phyloP scores from a whole-genome alignment of 2,113 vertebrate genomes.

The Hemicordylus capensis region DNA sequence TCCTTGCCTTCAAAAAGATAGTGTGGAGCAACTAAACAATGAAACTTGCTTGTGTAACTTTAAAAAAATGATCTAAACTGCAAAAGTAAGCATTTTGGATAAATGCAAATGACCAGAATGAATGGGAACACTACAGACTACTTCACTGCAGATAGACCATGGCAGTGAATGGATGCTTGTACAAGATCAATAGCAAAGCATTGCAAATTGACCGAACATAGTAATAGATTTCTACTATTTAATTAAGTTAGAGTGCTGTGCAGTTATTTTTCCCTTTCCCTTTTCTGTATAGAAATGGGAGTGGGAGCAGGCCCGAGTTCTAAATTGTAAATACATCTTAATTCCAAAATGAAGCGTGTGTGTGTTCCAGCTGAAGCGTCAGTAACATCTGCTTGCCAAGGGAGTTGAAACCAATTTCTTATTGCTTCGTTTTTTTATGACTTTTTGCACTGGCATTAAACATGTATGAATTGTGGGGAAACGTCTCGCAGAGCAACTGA shows the following conservation, averaged over 20 bases:
- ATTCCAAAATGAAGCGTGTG: slow-evolving; percentile 11
- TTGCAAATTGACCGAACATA: background rate
- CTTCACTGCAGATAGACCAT: background rate
- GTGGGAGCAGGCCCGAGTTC: background rate
- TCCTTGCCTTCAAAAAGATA: background rate
- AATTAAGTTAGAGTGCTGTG: slow-evolving; percentile 20
- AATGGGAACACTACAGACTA: background rate
- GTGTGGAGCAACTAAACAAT: slow-evolving; percentile 59
- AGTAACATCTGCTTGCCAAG: slow-evolving; percentile 30
- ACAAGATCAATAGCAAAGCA: background rate
- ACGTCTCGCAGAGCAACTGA: slow-evolving; percentile 11
- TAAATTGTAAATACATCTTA: slow-evolving; percentile 18
- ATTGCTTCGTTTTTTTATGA: slow-evolving; percentile 32
- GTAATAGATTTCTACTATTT: background rate
- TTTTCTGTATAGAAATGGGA: background rate
- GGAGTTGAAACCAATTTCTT: slow-evolving; percentile 48
- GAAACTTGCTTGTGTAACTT: slow-evolving; percentile 46
- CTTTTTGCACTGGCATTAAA: slow-evolving; percentile 39
- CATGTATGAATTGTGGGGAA: slow-evolving; percentile 9
- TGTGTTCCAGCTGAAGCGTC: background rate
- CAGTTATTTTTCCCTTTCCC: background rate
- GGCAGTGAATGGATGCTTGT: background rate
- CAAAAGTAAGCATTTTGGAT: slow-evolving; percentile 30
- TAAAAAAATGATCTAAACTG: slow-evolving; percentile 47
- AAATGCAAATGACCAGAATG: slow-evolving; percentile 22